Percentiles rank a stretch among this genome's conserved stretches.
Evolutionary conservation across 2,797 vertebrate genomes (phyloP).

Genomic region (Eospalax fontanierii): DNA sequence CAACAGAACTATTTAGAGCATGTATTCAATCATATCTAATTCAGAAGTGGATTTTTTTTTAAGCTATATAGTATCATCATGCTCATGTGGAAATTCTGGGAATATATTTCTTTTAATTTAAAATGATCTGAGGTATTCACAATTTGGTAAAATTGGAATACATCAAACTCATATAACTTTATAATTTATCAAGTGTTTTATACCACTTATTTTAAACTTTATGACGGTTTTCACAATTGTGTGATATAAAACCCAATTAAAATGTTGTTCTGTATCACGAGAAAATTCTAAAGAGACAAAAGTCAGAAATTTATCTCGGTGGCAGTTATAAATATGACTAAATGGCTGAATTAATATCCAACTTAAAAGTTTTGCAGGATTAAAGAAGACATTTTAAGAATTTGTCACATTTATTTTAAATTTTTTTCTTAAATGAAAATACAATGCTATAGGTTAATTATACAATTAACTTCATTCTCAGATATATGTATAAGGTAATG

Average conservation of each 20-base stretch:
- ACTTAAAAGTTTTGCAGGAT: neutral
- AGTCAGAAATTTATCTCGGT: conserved; percentile 18
- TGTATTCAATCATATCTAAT: neutral
- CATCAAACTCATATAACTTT: neutral
- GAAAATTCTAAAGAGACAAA: conserved; percentile 48
- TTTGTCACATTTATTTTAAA: neutral
- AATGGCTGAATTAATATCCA: conserved; percentile 15
- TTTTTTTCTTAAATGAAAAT: conserved; percentile 15
- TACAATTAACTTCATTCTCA: conserved; percentile 46
- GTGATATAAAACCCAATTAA: conserved; percentile 8
- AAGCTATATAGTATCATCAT: neutral
- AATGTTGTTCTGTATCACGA: conserved; percentile 40
- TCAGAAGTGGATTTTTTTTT: neutral
- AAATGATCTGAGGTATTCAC: neutral
- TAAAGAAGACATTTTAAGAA: conserved; percentile 2
- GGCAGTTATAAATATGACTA: neutral
- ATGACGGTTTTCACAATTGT: neutral
- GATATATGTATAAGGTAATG: neutral
- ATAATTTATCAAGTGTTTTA: conserved; percentile 25
- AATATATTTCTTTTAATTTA: conserved; percentile 38
- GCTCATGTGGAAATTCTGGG: conserved; percentile 5
- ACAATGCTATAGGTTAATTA: conserved; percentile 39
- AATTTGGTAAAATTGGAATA: conserved; percentile 4
- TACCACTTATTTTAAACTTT: conserved; percentile 43
- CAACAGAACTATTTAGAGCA: conserved; percentile 7